A percentile compares a stretch with the other conserved stretches of the same genome.
phyloP scores from a whole-genome alignment of 2,797 vertebrate species.

The Cetoscarus ocellatus region DNA sequence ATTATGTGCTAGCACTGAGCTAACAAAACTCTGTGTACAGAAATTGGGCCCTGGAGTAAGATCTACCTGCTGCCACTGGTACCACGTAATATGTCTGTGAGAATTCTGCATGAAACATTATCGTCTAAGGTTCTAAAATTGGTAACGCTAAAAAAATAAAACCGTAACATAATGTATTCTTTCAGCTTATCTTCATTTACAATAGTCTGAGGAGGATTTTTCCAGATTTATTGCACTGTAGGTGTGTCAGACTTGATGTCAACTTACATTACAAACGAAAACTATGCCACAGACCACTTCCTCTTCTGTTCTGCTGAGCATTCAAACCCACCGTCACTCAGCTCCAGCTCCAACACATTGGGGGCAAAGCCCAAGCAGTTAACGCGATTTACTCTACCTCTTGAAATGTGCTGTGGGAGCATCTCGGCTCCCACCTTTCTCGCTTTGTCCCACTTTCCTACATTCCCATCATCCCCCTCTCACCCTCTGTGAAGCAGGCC shows the following conservation, averaged over 20 bases:
- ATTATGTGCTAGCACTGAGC: no score
- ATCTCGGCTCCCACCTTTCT: constrained; percentile 28
- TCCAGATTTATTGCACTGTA: constrained; percentile 21
- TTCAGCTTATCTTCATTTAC: not conserved
- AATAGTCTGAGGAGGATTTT: not conserved
- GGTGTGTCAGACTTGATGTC: constrained; percentile 51
- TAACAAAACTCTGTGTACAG: no score
- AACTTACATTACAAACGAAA: constrained; percentile 44
- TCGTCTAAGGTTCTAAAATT: no score
- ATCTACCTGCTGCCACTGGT: no score
- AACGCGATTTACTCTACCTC: constrained; percentile 36
- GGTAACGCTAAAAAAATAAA: no score
- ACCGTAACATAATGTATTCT: no score
- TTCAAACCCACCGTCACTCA: constrained; percentile 60
- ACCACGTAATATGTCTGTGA: no score
- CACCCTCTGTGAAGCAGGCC: constrained; percentile 97
- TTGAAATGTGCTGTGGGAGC: constrained; percentile 43
- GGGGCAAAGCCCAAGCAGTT: constrained; percentile 41
- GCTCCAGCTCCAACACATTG: constrained; percentile 16
- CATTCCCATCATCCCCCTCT: constrained; percentile 41
- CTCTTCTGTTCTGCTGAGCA: constrained; percentile 60
- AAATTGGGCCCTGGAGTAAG: no score
- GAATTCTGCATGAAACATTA: no score
- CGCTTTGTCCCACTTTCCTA: constrained; percentile 18
- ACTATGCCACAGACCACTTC: constrained; percentile 27